These are phyloP conservation scores for Liopterus haemorrhoidalis DNA, from an alignment of 2,888 invertebrate genomes.

Conservation along the genomic window DNA sequence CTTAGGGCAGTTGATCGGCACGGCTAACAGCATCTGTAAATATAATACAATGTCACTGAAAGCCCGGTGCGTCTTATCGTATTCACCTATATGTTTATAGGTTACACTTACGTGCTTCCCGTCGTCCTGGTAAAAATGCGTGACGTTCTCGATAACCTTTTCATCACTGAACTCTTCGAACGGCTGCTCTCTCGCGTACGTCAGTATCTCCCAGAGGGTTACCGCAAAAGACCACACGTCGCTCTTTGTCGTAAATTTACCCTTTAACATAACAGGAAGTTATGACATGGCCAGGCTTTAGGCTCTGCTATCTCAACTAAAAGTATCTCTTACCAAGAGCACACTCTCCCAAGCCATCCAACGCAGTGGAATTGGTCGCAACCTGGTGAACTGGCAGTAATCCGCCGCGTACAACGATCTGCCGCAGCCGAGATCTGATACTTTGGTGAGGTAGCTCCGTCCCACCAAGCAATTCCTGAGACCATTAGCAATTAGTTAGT, in stretches of 20 bases:
- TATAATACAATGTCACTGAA: too few species aligned
- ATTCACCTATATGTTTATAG: too few species aligned
- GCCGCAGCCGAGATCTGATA: conserved; percentile 69
- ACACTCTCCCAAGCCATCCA: conserved; percentile 89
- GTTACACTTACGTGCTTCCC: conserved; percentile 57
- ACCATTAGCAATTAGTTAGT: conserved; percentile 30
- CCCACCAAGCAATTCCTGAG: conserved; percentile 78
- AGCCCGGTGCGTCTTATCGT: too few species aligned
- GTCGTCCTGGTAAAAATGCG: conserved; percentile 69
- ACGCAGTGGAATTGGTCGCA: conserved; percentile 67
- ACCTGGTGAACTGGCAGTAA: conserved; percentile 71
- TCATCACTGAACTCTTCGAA: conserved; percentile 74
- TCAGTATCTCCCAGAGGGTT: conserved; percentile 81
- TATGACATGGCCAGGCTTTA: not conserved
- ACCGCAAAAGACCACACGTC: conserved; percentile 89
- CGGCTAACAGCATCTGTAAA: conserved; percentile 53
- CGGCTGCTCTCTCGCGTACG: conserved; percentile 76
- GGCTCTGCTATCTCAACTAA: not conserved
- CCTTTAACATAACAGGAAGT: conserved; percentile 52
- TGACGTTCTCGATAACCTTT: conserved; percentile 76
- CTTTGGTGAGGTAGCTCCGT: conserved; percentile 63
- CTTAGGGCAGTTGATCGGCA: conserved; percentile 72
- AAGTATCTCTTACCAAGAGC: conserved; percentile 54
- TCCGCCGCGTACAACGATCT: conserved; percentile 66
- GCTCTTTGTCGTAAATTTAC: conserved; percentile 74